phyloP scores from a whole-genome alignment of 2,888 invertebrate genomes.

The Dryobotodes eremita region DNA sequence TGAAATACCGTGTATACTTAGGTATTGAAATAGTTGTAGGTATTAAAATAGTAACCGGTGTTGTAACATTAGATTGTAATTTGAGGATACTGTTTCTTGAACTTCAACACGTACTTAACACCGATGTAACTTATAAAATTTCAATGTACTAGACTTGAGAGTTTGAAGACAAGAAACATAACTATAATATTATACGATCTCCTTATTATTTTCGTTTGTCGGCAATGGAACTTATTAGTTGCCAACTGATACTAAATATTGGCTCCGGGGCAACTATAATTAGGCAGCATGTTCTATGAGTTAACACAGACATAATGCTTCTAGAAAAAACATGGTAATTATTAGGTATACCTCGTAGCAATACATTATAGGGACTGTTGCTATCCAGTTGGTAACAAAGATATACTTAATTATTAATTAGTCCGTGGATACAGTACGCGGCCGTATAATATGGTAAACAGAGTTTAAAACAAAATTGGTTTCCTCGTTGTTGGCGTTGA shows the following conservation, averaged over 20 bases:
- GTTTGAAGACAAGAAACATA: neutral
- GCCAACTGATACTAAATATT: neutral
- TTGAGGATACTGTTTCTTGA: too few species aligned
- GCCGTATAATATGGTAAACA: neutral
- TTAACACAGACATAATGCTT: conserved; percentile 2
- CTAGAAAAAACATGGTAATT: neutral
- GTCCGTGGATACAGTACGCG: too few species aligned
- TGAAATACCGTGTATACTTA: neutral
- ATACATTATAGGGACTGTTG: neutral
- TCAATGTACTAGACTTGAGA: neutral
- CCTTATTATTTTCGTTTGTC: neutral
- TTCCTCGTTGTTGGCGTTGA: neutral
- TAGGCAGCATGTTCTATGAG: conserved; percentile 21
- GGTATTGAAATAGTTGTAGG: neutral
- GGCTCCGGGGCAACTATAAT: conserved; percentile 27
- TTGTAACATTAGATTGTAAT: neutral
- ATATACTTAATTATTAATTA: neutral
- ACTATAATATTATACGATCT: too few species aligned
- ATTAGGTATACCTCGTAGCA: neutral
- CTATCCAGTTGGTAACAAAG: neutral
- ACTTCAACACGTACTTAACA: neutral
- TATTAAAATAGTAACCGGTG: neutral
- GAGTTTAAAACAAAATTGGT: neutral
- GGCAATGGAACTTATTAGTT: neutral
- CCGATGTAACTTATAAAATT: neutral